Conservation (phyloP, 2,113 vertebrate genomes). For the Rhizomys pruinosus region DNA sequence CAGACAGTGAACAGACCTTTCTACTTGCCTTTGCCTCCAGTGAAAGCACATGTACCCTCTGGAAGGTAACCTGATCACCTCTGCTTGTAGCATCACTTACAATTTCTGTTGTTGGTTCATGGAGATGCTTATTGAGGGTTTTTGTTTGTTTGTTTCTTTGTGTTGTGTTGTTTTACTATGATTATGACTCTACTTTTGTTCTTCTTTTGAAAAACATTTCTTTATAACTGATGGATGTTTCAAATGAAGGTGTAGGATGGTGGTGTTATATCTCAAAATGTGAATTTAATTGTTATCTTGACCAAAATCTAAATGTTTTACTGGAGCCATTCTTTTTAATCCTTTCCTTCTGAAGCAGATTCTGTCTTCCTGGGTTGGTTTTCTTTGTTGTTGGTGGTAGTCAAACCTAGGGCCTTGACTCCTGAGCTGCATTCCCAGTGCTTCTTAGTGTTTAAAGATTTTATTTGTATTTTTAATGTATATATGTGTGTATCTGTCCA, state of each 20-base stretch:
- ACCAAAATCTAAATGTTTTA: neutral
- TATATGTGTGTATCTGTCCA: neutral
- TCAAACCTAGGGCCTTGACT: neutral
- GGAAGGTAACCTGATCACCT: neutral
- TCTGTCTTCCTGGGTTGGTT: neutral
- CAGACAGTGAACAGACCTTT: neutral
- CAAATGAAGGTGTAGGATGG: neutral
- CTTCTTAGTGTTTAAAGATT: neutral
- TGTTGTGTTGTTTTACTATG: neutral
- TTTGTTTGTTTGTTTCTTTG: neutral
- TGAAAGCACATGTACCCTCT: neutral
- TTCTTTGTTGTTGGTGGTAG: neutral
- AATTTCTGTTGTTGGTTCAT: neutral
- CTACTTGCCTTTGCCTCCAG: neutral
- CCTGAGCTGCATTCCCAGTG: neutral
- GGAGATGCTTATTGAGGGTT: neutral
- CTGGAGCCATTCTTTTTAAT: neutral
- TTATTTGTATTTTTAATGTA: neutral
- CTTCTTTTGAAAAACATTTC: neutral
- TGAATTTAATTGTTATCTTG: conserved; percentile 24
- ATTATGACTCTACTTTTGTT: conserved; percentile 26
- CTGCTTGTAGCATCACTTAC: neutral
- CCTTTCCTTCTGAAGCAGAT: neutral
- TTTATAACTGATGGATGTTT: neutral
- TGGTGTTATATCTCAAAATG: neutral